phyloP scores from a whole-genome alignment of 2,113 vertebrate species.

The Arvicanthis niloticus region DNA sequence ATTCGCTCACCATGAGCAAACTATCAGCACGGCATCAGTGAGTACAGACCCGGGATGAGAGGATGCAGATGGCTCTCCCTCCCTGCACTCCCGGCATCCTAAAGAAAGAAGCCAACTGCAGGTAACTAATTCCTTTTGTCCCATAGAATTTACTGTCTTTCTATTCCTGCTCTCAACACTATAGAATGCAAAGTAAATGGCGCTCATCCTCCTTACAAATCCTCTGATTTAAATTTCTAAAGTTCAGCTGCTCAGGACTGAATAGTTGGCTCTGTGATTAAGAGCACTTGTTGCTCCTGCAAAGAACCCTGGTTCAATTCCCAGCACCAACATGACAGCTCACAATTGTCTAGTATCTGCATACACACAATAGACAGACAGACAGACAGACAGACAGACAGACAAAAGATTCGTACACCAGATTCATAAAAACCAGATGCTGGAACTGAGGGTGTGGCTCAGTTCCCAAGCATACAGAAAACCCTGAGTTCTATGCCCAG shows the following conservation, averaged over 20 bases:
- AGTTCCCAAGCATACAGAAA: not conserved
- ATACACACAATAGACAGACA: not conserved
- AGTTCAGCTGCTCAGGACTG: not conserved
- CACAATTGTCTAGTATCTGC: not conserved
- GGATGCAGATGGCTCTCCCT: not conserved
- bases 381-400: not conserved
- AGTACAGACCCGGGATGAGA: not conserved
- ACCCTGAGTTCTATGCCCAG: not conserved
- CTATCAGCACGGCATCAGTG: not conserved
- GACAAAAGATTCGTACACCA: not conserved
- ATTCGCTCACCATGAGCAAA: not conserved
- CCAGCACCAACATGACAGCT: not conserved
- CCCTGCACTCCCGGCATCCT: not conserved
- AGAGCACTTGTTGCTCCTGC: not conserved
- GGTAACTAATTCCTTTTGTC: not conserved
- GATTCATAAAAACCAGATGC: not conserved
- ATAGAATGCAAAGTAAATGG: not conserved
- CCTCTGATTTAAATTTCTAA: not conserved
- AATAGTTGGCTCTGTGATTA: not conserved
- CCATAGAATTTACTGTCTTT: not conserved
- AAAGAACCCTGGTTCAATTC: not conserved
- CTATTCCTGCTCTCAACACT: not conserved
- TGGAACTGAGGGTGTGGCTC: not conserved
- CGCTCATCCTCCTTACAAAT: not conserved
- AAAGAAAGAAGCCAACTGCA: not conserved